These are phyloP conservation scores for Penaeus indicus DNA, from an alignment of 1,140 invertebrate genomes.

Conservation along the genomic window DNA sequence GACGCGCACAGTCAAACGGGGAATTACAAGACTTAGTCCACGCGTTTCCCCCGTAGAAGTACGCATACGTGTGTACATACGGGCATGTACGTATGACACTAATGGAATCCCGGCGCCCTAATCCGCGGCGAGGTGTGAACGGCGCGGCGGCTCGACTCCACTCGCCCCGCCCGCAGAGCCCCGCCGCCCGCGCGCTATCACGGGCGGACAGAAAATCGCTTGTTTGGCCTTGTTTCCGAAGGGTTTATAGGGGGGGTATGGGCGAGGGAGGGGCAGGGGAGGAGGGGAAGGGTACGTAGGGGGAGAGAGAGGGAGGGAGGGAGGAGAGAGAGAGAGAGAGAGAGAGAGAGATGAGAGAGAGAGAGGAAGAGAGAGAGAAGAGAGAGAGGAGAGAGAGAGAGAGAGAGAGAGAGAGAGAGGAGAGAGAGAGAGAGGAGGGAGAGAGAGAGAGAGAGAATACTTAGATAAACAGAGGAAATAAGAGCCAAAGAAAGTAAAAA, in stretches of 20 bases:
- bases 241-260: background rate
- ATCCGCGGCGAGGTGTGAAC: too few species aligned
- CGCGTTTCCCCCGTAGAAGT: too few species aligned
- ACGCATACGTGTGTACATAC: too few species aligned
- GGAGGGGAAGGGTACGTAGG: background rate
- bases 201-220: background rate
- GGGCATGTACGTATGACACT: too few species aligned
- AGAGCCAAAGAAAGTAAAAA: background rate
- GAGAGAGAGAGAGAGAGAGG: background rate
- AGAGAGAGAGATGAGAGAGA: background rate
- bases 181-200: too few species aligned
- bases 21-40: too few species aligned
- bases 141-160: too few species aligned
- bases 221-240: background rate
- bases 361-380: background rate
- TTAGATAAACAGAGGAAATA: background rate
- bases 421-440: background rate
- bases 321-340: background rate
- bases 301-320: background rate
- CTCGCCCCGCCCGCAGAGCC: too few species aligned
- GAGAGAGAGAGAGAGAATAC: background rate
- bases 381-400: slow-evolving; percentile 5
- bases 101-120: too few species aligned
- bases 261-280: background rate
- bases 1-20: too few species aligned